Evolutionary conservation across 2,797 vertebrate species (phyloP), one percentile per base, ranked within the genome.

Genomic region (Clarias pachynema): DNA sequence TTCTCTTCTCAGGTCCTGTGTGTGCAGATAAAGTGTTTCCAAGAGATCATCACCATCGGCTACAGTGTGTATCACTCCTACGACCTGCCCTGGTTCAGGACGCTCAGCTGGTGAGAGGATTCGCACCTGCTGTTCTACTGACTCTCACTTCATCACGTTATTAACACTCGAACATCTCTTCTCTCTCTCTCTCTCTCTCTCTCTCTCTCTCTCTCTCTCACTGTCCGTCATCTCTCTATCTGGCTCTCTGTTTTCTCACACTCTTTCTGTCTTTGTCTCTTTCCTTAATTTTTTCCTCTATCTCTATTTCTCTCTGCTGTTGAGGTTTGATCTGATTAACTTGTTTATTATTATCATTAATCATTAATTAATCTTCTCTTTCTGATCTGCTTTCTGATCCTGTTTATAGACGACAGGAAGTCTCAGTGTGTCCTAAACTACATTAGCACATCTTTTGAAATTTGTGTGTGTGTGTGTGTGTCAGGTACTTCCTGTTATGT

Each of bases 1-100:
- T 84, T 88, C 68, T 85, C 10, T 86, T 56, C 14, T 69, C 83
- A 99, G 98, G 98, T 99, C 88, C 96, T 99, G 91, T 97, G 96
- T 88, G 97, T 99, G 84, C 98, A 99, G 95, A 99, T 99, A 90
- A 99, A 99, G 86, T 99, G 98, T 92, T 99, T 99, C 95, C 98
- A 99, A 0, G 98, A 99, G 94, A 99, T 99, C 89, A 99, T 99
- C 94, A 97, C 95, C 2, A 99, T 99, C 5, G 98, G 98, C 86
- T 99, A 99, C 93, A 99, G 96, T 0, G 98, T 99, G 78, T 99
- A 99, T 91, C 98, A 98, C 92, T 96, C 95, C 44, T 96, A 99
- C 1, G 96, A 99, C 91, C 95, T 99, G 79, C 98, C 98, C 82
- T 99, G 98, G 98, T 99, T 99, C 95, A 95, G 98, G 91, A 99